Conservation (phyloP, 2,113 vertebrate genomes). For the Oreochromis niloticus region DNA sequence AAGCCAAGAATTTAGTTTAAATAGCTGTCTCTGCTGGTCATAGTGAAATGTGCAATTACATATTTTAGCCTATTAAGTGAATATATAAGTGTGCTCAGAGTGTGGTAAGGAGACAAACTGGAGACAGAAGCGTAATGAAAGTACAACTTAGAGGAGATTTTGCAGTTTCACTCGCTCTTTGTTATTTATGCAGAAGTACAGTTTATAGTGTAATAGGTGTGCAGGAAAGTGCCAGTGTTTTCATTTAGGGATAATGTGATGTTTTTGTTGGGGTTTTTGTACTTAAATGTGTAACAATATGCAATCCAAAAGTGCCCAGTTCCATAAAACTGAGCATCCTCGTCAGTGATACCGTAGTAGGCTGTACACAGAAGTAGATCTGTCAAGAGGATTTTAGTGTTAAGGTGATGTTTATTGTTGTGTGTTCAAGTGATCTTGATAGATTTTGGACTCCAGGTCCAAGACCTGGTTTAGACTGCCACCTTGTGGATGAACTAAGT, state of each 20-base stretch:
- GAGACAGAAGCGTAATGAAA: not conserved
- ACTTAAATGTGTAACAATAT: constrained; percentile 50
- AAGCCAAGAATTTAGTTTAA: constrained; percentile 30
- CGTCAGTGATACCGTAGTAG: constrained; percentile 16
- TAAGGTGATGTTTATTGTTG: constrained; percentile 13
- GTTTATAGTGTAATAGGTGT: constrained; percentile 28
- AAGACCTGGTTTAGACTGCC: constrained; percentile 36
- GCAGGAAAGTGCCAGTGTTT: constrained; percentile 55
- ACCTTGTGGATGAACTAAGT: constrained; percentile 36
- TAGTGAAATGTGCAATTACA: constrained; percentile 52
- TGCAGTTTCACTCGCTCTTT: not conserved
- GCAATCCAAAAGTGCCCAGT: constrained; percentile 61
- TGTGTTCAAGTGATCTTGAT: not conserved
- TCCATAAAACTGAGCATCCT: constrained; percentile 17
- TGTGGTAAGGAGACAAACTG: not conserved
- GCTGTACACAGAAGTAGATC: not conserved
- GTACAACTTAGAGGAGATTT: constrained; percentile 1
- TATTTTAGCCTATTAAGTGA: constrained; percentile 17
- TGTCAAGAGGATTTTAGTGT: constrained; percentile 8
- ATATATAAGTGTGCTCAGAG: constrained; percentile 4
- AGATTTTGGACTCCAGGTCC: not conserved
- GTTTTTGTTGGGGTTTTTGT: constrained; percentile 7
- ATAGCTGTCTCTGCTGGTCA: not conserved
- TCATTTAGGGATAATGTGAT: constrained; percentile 32
- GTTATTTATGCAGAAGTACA: constrained; percentile 35